phyloP scores from a whole-genome alignment of 2,113 vertebrate genomes.

The Coreoperca whiteheadi region DNA sequence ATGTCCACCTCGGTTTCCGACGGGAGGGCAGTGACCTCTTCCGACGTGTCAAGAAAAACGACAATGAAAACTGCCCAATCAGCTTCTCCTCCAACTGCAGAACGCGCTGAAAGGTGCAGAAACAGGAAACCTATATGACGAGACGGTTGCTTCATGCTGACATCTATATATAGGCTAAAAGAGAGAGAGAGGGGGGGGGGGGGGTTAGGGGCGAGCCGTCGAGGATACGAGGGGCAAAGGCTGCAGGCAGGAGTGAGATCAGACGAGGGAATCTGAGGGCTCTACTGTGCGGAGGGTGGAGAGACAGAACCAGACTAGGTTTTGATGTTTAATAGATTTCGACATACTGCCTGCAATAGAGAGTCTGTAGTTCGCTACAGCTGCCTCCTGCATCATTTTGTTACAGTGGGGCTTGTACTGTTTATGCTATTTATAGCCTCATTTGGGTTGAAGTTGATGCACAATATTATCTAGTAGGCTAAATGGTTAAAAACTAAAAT shows the following conservation, averaged over 20 bases:
- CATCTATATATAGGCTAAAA: slow-evolving; percentile 41
- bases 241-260: not conserved
- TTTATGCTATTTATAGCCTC: not conserved
- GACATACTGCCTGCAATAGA: not conserved
- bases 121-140: slow-evolving; percentile 14
- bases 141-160: slow-evolving; percentile 3
- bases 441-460: not conserved
- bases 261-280: not conserved
- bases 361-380: not conserved
- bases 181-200: slow-evolving; percentile 3
- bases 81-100: not conserved
- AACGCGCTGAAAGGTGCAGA: not conserved
- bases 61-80: not conserved
- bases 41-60: not conserved
- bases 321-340: not conserved
- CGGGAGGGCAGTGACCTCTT: not conserved
- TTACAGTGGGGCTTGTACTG: not conserved
- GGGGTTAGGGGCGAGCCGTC: not conserved
- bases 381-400: not conserved
- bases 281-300: not conserved
- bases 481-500: too few relatives aligned
- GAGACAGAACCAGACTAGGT: not conserved
- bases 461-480: not conserved
- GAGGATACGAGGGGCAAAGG: not conserved
- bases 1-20: not conserved